phyloP scores from a whole-genome alignment of 2,113 vertebrate genomes.

The Podarcis raffonei region DNA sequence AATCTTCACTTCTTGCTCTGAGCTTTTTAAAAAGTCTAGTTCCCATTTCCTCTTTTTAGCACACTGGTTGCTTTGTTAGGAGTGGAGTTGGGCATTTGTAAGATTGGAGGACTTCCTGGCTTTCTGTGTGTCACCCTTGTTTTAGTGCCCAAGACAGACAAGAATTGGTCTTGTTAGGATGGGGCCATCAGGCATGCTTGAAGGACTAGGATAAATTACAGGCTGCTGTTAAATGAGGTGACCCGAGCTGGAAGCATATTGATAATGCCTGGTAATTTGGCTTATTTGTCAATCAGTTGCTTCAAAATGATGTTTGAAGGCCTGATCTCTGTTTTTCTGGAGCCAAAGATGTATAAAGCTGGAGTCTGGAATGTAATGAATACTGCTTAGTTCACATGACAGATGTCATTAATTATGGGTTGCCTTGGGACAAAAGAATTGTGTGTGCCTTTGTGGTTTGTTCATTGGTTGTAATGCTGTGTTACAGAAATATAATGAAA shows the following conservation, averaged over 20 bases:
- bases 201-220: slow-evolving; percentile 9
- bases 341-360: slow-evolving; percentile 25
- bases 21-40: slow-evolving; percentile 31
- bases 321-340: slow-evolving; percentile 1
- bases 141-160: background rate
- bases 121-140: rapidly evolving
- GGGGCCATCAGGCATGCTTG: background rate
- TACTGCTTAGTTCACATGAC: slow-evolving; percentile 37
- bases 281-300: slow-evolving; percentile 39
- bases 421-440: slow-evolving; percentile 30
- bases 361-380: slow-evolving; percentile 40
- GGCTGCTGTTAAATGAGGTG: slow-evolving; percentile 33
- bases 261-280: slow-evolving; percentile 42
- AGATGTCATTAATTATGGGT: slow-evolving; percentile 52
- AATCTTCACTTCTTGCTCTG: slow-evolving; percentile 31
- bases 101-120: slow-evolving; percentile 22
- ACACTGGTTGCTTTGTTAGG: slow-evolving; percentile 29
- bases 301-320: background rate
- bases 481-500: rapidly evolving
- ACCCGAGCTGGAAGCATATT: slow-evolving; percentile 39
- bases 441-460: slow-evolving; percentile 1
- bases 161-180: slow-evolving; percentile 34
- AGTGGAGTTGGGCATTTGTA: slow-evolving; percentile 20
- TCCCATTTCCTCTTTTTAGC: slow-evolving; percentile 37
- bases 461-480: slow-evolving; percentile 1